A percentile compares a stretch with the other conserved stretches of the same genome.
Evolutionary conservation across 2,888 invertebrate genomes (phyloP).

Genomic region (Andrena haemorrhoa): DNA sequence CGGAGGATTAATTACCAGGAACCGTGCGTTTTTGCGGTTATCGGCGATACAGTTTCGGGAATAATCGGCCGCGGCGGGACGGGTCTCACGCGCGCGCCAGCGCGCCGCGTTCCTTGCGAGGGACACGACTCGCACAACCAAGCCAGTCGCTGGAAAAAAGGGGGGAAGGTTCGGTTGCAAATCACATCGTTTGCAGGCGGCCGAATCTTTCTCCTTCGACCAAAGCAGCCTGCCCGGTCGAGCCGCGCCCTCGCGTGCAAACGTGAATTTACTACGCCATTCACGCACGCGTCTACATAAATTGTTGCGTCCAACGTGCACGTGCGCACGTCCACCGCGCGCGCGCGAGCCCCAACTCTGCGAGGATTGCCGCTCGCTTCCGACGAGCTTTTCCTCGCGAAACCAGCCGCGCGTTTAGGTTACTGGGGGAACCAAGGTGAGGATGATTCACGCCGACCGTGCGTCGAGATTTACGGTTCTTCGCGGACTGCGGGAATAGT

Average conservation of each 20-base stretch:
- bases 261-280: constrained; percentile 77
- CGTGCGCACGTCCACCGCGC: constrained; percentile 51
- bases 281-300: constrained; percentile 78
- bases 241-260: constrained; percentile 73
- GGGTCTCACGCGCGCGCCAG: not conserved
- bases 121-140: too few relatives aligned
- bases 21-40: constrained; percentile 30
- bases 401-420: not conserved
- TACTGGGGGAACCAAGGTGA: constrained; percentile 3
- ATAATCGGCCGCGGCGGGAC: constrained; percentile 17
- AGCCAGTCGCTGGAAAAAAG: not conserved
- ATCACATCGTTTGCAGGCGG: constrained; percentile 47
- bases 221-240: constrained; percentile 47
- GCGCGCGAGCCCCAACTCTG: not conserved
- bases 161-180: constrained; percentile 38
- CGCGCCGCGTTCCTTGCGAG: not conserved
- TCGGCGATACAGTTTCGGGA: constrained; percentile 40
- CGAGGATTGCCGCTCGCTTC: constrained; percentile 11
- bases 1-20: constrained; percentile 42
- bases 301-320: constrained; percentile 69
- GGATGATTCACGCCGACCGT: constrained; percentile 20
- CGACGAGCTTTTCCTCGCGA: constrained; percentile 22
- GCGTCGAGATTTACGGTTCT: not conserved
- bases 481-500: not conserved
- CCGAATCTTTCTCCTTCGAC: constrained; percentile 49